Conservation (phyloP, 2,113 vertebrate genomes). For the Erpornis zantholeuca region DNA sequence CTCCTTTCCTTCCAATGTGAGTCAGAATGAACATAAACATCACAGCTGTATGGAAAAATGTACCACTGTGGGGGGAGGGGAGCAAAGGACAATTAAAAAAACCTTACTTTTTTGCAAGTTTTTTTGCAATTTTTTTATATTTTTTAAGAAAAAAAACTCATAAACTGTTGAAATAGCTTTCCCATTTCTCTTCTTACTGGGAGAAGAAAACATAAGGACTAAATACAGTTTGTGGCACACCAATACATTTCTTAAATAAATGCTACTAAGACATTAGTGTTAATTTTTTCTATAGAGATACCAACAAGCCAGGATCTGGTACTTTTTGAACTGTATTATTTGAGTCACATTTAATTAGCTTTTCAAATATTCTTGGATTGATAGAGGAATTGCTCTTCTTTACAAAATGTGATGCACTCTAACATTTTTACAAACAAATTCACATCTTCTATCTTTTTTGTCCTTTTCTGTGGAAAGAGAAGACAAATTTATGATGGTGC, state of each 20-base stretch:
- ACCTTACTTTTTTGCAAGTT: fast-evolving
- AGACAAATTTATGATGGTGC: not conserved
- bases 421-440: not conserved
- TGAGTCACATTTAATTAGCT: not conserved
- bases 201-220: not conserved
- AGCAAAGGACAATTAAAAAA: not conserved
- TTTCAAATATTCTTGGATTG: not conserved
- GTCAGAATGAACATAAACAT: conserved; percentile 46
- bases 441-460: not conserved
- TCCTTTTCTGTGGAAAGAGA: not conserved
- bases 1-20: conserved; percentile 59
- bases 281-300: not conserved
- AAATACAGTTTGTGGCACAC: not conserved
- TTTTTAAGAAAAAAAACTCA: not conserved
- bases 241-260: not conserved
- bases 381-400: not conserved
- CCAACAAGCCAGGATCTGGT: not conserved
- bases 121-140: not conserved
- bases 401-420: not conserved
- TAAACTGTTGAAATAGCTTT: not conserved
- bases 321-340: not conserved
- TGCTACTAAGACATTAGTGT: not conserved
- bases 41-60: conserved; percentile 23
- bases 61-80: not conserved
- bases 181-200: not conserved